Percentiles rank a stretch among this genome's conserved stretches.
phyloP scores from a whole-genome alignment of 2,888 invertebrate species.

The Proisotoma minuta region DNA sequence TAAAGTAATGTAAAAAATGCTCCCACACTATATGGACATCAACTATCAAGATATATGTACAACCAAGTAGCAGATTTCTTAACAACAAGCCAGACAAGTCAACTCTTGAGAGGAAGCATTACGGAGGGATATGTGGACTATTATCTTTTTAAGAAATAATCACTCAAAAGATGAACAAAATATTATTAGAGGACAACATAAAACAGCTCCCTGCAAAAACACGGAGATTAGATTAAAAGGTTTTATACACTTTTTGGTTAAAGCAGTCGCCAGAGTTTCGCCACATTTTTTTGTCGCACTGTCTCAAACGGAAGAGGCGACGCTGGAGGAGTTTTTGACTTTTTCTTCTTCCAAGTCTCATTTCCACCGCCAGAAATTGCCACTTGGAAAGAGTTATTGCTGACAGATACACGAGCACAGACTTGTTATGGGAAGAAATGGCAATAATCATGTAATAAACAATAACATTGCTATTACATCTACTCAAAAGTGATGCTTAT shows the following conservation, averaged over 20 bases:
- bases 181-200: slow-evolving; percentile 7
- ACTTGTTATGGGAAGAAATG: not conserved
- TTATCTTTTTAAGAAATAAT: not conserved
- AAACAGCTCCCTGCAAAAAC: not conserved
- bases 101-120: too few relatives aligned
- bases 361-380: not conserved
- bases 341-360: too few relatives aligned
- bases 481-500: not conserved
- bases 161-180: slow-evolving; percentile 1
- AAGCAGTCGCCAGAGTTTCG: not conserved
- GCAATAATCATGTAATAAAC: not conserved
- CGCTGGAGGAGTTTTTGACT: too few relatives aligned
- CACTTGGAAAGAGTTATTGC: not conserved
- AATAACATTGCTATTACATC: not conserved
- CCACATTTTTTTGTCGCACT: not conserved
- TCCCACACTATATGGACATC: slow-evolving; percentile 12
- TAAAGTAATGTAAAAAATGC: not conserved
- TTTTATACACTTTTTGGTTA: not conserved
- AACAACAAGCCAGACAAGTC: too few relatives aligned
- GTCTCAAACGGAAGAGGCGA: not conserved
- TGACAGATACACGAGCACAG: not conserved
- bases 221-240: slow-evolving; percentile 10
- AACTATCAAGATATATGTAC: too few relatives aligned
- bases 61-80: too few relatives aligned
- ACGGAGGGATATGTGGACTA: not conserved